These are phyloP conservation scores for Drosophila prolongata DNA, from an alignment of 2,888 invertebrate species.

Conservation along the genomic window DNA sequence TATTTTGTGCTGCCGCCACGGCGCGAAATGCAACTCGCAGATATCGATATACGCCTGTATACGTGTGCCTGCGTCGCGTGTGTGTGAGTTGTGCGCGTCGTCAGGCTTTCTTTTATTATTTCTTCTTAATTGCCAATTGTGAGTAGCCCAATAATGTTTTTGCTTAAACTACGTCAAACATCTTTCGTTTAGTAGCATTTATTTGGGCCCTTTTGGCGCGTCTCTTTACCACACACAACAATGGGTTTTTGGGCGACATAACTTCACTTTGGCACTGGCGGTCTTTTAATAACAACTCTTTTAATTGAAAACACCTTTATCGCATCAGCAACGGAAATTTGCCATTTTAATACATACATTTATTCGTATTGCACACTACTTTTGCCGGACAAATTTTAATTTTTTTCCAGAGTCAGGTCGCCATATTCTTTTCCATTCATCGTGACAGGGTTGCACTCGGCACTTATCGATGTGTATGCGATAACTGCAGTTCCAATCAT, in stretches of 20 bases:
- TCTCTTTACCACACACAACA: conserved; percentile 27
- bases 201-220: conserved; percentile 25
- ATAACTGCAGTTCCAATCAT: background rate
- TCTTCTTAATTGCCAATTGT: background rate
- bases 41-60: conserved; percentile 32
- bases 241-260: conserved; percentile 11
- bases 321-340: conserved; percentile 3
- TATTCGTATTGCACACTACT: conserved; percentile 52
- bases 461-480: conserved; percentile 16
- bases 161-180: background rate
- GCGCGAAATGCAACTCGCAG: conserved; percentile 55
- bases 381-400: conserved; percentile 69
- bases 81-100: conserved; percentile 39
- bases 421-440: conserved; percentile 44
- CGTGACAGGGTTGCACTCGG: conserved; percentile 18
- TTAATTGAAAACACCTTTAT: background rate
- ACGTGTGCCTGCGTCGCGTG: conserved; percentile 12
- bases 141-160: background rate
- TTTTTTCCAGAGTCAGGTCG: conserved; percentile 43
- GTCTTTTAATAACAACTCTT: background rate
- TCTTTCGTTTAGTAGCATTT: conserved; percentile 7
- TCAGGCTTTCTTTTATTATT: conserved; percentile 37
- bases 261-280: background rate
- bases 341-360: conserved; percentile 49
- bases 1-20: conserved; percentile 48